A percentile compares a stretch with the other conserved stretches of the same genome.
These are phyloP conservation scores for Globodera rostochiensis DNA, from an alignment of 1,140 invertebrate genomes.

Conservation along the genomic window DNA sequence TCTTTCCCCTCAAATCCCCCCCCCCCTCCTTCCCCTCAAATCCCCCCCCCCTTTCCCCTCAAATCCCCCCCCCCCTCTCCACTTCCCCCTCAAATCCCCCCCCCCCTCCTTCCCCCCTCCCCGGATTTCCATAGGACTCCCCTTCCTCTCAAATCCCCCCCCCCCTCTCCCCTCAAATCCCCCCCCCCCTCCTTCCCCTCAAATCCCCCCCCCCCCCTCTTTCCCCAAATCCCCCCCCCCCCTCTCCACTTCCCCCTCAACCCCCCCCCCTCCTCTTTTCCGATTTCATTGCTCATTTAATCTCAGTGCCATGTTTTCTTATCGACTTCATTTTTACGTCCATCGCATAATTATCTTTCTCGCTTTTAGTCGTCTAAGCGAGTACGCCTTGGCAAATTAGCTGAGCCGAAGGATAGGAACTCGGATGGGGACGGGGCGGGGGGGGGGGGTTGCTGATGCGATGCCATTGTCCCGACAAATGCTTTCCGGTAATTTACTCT, in stretches of 20 bases:
- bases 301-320: constrained; percentile 10
- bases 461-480: background rate
- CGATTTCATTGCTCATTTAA: constrained; percentile 2
- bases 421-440: no score
- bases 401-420: background rate
- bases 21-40: background rate
- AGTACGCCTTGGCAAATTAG: background rate
- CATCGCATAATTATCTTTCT: constrained; percentile 8
- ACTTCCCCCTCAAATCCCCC: no score
- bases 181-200: no score
- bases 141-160: background rate
- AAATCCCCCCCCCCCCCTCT: no score
- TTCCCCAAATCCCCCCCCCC: no score
- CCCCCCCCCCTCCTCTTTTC: background rate
- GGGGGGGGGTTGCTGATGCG: background rate
- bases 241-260: background rate
- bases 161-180: background rate
- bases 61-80: no score
- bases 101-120: background rate
- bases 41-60: background rate
- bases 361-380: background rate
- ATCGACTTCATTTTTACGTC: constrained; percentile 5
- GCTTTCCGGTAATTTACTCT: constrained; percentile 8
- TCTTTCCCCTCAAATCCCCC: no score
- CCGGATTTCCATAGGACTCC: no score